Conservation (phyloP, 2,113 vertebrate genomes). For the Lepus timidus region DNA sequence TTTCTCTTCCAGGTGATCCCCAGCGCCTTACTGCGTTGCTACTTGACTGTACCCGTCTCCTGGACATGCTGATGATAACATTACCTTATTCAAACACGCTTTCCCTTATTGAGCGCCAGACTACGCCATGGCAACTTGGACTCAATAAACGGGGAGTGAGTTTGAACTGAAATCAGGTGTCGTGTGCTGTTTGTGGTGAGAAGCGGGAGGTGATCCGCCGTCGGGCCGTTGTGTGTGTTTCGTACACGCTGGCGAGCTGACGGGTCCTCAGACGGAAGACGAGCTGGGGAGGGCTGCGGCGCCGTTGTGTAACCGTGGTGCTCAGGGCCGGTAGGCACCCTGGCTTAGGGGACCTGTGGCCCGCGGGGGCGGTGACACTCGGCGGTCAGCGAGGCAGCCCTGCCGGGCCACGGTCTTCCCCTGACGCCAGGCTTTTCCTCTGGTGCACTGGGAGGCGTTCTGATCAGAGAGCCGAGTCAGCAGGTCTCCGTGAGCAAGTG, state of each 20-base stretch:
- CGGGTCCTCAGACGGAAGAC: too few relatives aligned
- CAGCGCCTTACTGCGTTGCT: conserved; percentile 75
- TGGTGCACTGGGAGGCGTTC: neutral
- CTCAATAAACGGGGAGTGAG: conserved; percentile 89
- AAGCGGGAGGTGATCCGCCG: neutral
- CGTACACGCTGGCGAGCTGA: too few relatives aligned
- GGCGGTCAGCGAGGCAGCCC: too few relatives aligned
- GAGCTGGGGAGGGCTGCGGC: too few relatives aligned
- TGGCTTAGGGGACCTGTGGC: neutral
- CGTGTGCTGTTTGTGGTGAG: neutral
- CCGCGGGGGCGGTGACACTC: neutral
- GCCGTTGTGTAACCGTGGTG: too few relatives aligned
- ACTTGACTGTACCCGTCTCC: conserved; percentile 82
- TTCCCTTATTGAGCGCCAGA: conserved; percentile 87
- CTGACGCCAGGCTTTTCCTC: neutral
- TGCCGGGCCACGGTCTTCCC: neutral
- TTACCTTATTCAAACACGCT: conserved; percentile 84
- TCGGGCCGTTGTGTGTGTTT: neutral
- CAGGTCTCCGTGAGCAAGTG: too few relatives aligned
- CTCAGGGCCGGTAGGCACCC: neutral
- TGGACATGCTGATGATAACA: conserved; percentile 85
- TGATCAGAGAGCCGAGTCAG: neutral
- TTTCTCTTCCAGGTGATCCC: conserved; percentile 81
- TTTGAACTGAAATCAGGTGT: conserved; percentile 81
- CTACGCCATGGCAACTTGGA: conserved; percentile 80